Evolutionary conservation across 2,797 vertebrate genomes (phyloP), one percentile per base, ranked within the genome.

Genomic region (Arnoldichthys spilopterus): DNA sequence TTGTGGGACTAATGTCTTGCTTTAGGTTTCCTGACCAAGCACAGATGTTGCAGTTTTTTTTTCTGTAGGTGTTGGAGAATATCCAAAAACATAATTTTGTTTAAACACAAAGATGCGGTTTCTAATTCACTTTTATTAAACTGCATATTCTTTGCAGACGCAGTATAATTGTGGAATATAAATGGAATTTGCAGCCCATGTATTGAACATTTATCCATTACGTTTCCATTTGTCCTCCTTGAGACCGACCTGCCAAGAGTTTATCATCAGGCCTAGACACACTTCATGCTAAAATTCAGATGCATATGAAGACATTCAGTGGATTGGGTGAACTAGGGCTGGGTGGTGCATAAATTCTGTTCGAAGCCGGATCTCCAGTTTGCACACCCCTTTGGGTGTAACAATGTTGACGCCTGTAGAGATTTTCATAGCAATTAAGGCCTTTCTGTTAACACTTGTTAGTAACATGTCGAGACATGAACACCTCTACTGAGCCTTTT

Each of bases 391-490:
- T 15, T 34, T 15, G 59, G 61, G 68, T 40, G 62, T 61, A 59
- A 40, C 69, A 16, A 40, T 13, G 47, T 24, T 68, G 59, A 49
- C 73, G 37, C 74, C 68, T 56, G 28, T 24, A 49, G 51, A 28
- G 16, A 64, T 72, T 20, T 66, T 22, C 34, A 43, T 49, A 68
- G 74, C 45, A 47, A 71, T 32, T 9, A 20, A 59, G 58, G 74
- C 59, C 49, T 28, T 81, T 81, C 49, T 40, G 62, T 76, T 43
- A 77, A 54, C 51, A 67, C 74, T 72, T 81, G 79, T 67, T 72
- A 13, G 61, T 67, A 40, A 70, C 54, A 22, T 77, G 78, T 73
- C 18, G 63, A 59, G 77, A 72, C 70, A 18, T 74, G 72, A 77
- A 74, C 32, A 68, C 32, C 34, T 40, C 56, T 77, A 76, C 78